Base-by-base conservation (phyloP, 37 sponge, comb jelly and placozoan genomes). In the Tethya wilhelma region DNA sequence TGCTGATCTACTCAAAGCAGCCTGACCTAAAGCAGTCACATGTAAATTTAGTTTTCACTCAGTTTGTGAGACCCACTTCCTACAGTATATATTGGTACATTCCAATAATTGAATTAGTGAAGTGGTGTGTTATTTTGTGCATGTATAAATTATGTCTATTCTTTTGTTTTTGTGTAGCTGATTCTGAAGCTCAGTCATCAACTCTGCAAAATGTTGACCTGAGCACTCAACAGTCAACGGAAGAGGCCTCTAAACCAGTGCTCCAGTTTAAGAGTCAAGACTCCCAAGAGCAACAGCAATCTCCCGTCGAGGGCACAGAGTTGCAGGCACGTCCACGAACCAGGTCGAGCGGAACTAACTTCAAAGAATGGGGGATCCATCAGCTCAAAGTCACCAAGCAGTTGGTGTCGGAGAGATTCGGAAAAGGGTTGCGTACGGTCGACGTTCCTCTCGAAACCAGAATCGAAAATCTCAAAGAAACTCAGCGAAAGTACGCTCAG, bases 401-500 rank as follows among this genome's bases (percentile, higher is more conserved):
- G 68, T 38, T 92, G 9, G 69, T 97, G 33, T 87, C 87, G 12
- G 98, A 97, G 80, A 73, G 76, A 31, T 73, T 97, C 37, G 98
- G 98, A 19, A 43, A 75, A 1, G 89, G 83, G 6, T 12, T 71
- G 12, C 78, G 93, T 49, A 97, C 98, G 0, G 93, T 97, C 0
- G 98, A 97, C 58, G 17, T 83, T 2, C 56, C 75, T 1, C 65
- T 97, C 39, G 95, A 97, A 12, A 25, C 40, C 23, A 41, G 85
- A 56, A 76, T 97, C 1, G 78, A 84, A 20, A 70, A 46, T 20
- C 70, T 97, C 36, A 75, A 83, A 22, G 95, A 94, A 7, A 97
- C 94, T 0, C 98, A 97, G 67, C 62, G 44, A 33, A 93, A 93
- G 59, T 97, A 95, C 56, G 59, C 69, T 2, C 85, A 91, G 7